A percentile compares a stretch with the other conserved stretches of the same genome.
These are phyloP conservation scores for Scolopax rusticola DNA, from an alignment of 2,797 vertebrate species.

Conservation along the genomic window DNA sequence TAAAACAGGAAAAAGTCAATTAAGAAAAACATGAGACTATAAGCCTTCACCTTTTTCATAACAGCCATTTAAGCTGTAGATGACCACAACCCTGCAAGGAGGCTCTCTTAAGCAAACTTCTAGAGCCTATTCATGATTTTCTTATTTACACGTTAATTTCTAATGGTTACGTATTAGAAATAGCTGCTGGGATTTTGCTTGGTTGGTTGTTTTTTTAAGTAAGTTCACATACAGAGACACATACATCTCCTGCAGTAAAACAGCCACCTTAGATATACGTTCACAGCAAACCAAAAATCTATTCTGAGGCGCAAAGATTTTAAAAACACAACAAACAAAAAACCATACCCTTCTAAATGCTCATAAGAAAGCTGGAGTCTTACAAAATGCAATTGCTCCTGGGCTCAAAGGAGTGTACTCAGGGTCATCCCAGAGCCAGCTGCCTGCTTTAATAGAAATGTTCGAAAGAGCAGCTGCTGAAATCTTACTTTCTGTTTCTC, in stretches of 20 bases:
- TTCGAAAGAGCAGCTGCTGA: not conserved
- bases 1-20: not conserved
- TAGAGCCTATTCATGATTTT: not conserved
- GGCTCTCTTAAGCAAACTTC: not conserved
- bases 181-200: not conserved
- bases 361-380: not conserved
- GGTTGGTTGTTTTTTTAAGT: not conserved
- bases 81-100: not conserved
- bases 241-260: not conserved
- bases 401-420: not conserved
- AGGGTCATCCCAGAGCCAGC: not conserved
- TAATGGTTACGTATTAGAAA: not conserved
- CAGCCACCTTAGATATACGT: not conserved
- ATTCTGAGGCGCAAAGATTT: not conserved
- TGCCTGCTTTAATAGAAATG: not conserved
- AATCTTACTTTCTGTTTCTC: slow-evolving; percentile 23
- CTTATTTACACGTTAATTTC: not conserved
- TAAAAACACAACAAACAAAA: not conserved
- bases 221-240: not conserved
- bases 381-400: not conserved
- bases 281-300: not conserved
- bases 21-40: not conserved
- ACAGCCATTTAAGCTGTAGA: not conserved
- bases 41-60: not conserved
- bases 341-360: not conserved